Evolutionary conservation across 2,888 invertebrate genomes (phyloP).

Genomic region (Melinaea menophilus): DNA sequence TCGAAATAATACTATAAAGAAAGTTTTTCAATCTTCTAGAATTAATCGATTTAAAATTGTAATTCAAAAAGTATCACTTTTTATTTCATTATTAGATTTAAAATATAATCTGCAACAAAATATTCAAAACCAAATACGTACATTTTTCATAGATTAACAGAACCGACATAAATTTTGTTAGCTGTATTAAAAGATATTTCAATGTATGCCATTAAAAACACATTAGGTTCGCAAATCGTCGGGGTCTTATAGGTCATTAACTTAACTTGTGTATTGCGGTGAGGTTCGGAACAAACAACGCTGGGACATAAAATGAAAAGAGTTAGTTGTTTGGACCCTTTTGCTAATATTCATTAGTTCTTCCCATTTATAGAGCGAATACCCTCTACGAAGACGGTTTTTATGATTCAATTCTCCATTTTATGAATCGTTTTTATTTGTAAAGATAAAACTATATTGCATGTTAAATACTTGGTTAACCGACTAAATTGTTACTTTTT

Average conservation of each 20-base stretch:
- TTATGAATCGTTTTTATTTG: conserved; percentile 1
- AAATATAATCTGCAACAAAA: background rate
- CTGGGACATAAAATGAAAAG: conserved; percentile 24
- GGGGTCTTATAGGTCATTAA: conserved; percentile 66
- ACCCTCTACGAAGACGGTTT: conserved; percentile 5
- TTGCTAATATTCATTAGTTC: conserved; percentile 1
- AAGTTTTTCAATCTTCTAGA: too few species aligned
- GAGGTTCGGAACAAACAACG: conserved; percentile 24
- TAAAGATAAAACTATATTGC: background rate
- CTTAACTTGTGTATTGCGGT: conserved; percentile 46
- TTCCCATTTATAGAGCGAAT: background rate
- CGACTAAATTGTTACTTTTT: background rate
- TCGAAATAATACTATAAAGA: too few species aligned
- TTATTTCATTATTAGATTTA: background rate
- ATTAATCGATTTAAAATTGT: too few species aligned
- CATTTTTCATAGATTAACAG: conserved; percentile 24
- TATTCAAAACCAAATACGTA: conserved; percentile 2
- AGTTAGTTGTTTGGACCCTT: conserved; percentile 11
- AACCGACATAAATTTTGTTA: conserved; percentile 52
- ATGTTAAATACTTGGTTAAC: background rate
- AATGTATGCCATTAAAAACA: conserved; percentile 71
- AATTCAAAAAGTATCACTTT: too few species aligned
- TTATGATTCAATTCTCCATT: background rate
- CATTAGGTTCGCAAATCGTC: conserved; percentile 61
- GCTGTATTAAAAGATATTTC: conserved; percentile 63